Base-by-base conservation (phyloP, 1,140 invertebrate genomes). In the Drosophila ficusphila region DNA sequence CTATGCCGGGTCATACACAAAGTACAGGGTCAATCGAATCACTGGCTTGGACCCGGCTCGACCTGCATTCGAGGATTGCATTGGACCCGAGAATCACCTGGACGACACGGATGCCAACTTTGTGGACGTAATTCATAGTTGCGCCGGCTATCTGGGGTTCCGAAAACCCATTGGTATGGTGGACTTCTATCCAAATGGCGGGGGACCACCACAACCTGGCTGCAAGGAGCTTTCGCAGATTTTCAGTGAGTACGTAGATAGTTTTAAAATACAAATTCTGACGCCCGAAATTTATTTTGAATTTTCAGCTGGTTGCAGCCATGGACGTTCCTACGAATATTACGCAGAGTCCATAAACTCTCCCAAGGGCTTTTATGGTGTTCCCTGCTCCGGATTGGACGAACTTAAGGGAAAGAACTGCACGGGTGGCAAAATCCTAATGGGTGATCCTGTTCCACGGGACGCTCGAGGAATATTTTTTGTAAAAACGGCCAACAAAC, bases 111-210 rank as follows among this genome's bases (percentile, higher is more conserved):
- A 97, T 89, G 96, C 96, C 0, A 79, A 92, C 16, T 96, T 96
- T 74, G 96, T 97, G 0, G 96, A 97, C 85, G 93, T 96, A 1
- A 95, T 97, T 62, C 96, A 97, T 78, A 95, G 95, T 0, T 94
- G 94, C 73, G 94, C 93, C 0, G 95, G 95, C 2, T 90, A 94
- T 14, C 92, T 94, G 16, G 95, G 95, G 0, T 94, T 93, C 73
- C 79, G 92, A 5, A 88, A 92, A 18, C 93, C 94, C 3, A 86
- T 95, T 2, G 96, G 96, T 1, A 93, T 95, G 76, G 94, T 93
- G 0, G 96, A 97, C 83, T 97, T 97, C 82, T 97, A 96, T 92
- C 96, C 96, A 0, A 97, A 97, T 86, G 95, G 94, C 2, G 96
- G 96, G 1, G 92, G 90, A 11, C 92, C 94, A 0, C 90, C 93